Evolutionary conservation across 2,888 invertebrate genomes (phyloP), one percentile per base, ranked within the genome.

Genomic region (Meta bourneti): DNA sequence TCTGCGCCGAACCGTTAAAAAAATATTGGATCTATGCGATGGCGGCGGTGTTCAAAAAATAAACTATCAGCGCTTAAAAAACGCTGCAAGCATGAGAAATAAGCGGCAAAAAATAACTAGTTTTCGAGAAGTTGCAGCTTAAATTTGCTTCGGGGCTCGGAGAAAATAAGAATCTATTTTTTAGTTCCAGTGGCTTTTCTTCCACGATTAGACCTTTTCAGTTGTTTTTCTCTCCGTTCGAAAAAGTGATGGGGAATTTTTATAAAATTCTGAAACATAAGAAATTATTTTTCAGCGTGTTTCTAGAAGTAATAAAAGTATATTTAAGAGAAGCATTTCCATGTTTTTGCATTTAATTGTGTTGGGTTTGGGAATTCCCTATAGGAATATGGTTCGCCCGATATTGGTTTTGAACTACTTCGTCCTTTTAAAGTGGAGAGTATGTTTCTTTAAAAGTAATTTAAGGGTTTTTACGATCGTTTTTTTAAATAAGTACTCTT

Each of bases 1-100:
- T 9, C 48, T 70, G n/a, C 13, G 34, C n/a, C 48, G 83, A 72
- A 72, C 11, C 83, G 83, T 72, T 83, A 83, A 83, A 83, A 83
- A 83, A 83, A 83, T 83, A 83, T 83, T 74, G 72, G 83, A 83
- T 72, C 74, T 48, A 11, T 75, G 34, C 7, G 20, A 16, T 8
- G 51, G n/a, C 16, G 16, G 61, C 11, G 61, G 61, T 5, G 61
- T 16, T 61, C 49, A 78, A 78, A 78, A 78, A 52, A 20, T 9
- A 7, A 11, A 52, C 54, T 70, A 70, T 61, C 69, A 61, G 69
- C 16, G n/a, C 81, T 81, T n/a, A 69, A 81, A 81, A 81, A 81
- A 81, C 70, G 81, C 69, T 69, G 69, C 48, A 48, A 81, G 81
- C 81, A 81, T 61, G 48, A 13, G 9, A 49, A 70, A 69, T 81